Conservation (phyloP, 2,797 vertebrate species). For the Poliocrania exsul region DNA sequence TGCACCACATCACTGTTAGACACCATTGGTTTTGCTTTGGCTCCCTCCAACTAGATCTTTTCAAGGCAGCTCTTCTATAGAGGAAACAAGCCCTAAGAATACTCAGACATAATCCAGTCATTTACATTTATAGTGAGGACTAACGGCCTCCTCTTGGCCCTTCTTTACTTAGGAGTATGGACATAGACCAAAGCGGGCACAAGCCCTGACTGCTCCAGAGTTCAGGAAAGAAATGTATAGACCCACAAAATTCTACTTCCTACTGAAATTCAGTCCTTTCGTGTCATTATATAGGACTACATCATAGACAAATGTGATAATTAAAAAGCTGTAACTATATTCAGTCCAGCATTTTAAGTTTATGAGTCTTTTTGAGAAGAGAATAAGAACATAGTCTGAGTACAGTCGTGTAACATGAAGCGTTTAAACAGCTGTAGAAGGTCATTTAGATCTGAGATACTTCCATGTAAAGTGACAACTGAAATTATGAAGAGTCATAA, state of each 20-base stretch:
- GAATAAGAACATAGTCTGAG: background rate
- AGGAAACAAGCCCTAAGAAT: background rate
- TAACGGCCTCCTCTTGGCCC: background rate
- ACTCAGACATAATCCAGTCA: background rate
- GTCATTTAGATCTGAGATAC: background rate
- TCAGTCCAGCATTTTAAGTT: background rate
- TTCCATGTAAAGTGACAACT: background rate
- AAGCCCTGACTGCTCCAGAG: background rate
- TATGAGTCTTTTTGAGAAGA: background rate
- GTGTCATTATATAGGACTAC: background rate
- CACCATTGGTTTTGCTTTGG: background rate
- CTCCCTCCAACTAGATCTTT: background rate
- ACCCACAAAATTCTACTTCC: background rate
- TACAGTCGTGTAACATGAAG: background rate
- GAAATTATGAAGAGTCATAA: background rate
- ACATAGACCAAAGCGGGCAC: background rate
- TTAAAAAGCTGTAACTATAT: background rate
- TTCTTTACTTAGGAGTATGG: background rate
- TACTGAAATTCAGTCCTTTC: background rate
- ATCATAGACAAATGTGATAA: background rate
- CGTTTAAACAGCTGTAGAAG: background rate
- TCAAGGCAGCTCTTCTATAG: background rate
- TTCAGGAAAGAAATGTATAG: background rate
- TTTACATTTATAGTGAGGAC: background rate
- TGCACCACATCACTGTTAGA: accelerated